Conservation (phyloP, 1,140 invertebrate genomes). For the Lutraria rhynchaena region DNA sequence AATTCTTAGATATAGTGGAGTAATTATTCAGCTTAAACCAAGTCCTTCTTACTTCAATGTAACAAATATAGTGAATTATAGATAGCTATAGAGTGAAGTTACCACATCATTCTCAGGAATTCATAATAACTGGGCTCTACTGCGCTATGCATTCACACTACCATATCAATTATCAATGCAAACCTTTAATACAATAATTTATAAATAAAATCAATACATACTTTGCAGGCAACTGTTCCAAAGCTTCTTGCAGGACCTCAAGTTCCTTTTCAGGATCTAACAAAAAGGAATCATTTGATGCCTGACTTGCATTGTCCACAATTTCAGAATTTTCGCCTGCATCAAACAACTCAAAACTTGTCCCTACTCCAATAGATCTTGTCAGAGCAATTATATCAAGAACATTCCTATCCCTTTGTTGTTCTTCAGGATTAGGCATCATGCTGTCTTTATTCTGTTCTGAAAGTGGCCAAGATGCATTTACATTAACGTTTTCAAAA, state of each 20-base stretch:
- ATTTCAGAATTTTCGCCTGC: neutral
- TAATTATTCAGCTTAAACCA: too few species aligned
- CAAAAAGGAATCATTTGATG: slow-evolving; percentile 66
- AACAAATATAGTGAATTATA: too few species aligned
- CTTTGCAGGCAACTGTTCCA: slow-evolving; percentile 60
- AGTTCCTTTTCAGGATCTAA: slow-evolving; percentile 67
- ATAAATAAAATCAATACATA: slow-evolving; percentile 27
- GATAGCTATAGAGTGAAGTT: too few species aligned
- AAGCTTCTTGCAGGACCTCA: slow-evolving; percentile 65
- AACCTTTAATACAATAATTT: too few species aligned
- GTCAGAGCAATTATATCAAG: slow-evolving; percentile 15
- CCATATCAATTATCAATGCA: too few species aligned
- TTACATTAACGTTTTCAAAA: too few species aligned
- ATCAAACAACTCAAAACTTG: slow-evolving; percentile 58
- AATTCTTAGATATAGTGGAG: too few species aligned
- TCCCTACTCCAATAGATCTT: slow-evolving; percentile 55
- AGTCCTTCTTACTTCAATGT: too few species aligned
- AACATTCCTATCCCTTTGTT: neutral
- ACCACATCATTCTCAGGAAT: too few species aligned
- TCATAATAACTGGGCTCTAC: too few species aligned
- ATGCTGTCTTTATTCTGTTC: neutral
- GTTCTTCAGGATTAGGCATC: neutral
- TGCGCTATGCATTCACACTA: too few species aligned
- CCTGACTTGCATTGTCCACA: slow-evolving; percentile 56
- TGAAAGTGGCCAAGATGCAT: too few species aligned